phyloP scores from a whole-genome alignment of 2,113 vertebrate genomes.

The Tympanuchus pallidicinctus region DNA sequence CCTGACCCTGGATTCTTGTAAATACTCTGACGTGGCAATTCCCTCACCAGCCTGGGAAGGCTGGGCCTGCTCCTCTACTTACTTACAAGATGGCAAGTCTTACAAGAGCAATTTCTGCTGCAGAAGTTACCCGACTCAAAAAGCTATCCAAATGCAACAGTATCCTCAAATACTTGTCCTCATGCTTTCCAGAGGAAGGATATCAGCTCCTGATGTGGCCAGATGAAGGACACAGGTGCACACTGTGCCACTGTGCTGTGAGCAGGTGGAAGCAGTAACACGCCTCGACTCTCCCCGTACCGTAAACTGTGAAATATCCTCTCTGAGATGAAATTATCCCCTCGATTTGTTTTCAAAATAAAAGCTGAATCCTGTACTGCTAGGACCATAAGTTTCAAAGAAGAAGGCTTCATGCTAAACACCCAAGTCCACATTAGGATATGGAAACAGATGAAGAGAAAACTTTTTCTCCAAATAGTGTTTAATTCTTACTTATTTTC shows the following conservation, averaged over 20 bases:
- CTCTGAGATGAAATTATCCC: conserved; percentile 10
- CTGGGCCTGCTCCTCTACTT: neutral
- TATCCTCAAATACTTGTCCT: neutral
- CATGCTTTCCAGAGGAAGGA: neutral
- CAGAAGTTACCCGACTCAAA: neutral
- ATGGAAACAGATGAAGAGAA: neutral
- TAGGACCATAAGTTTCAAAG: neutral
- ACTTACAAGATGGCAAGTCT: neutral
- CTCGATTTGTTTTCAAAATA: conserved; percentile 22
- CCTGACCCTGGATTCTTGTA: neutral
- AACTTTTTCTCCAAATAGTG: neutral
- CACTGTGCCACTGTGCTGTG: neutral
- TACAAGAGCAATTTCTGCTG: neutral
- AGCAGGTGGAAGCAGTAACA: neutral
- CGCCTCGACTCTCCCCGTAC: neutral
- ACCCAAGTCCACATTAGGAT: neutral
- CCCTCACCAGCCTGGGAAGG: fast-evolving
- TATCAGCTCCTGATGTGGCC: neutral
- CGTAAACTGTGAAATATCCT: neutral
- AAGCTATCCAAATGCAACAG: neutral
- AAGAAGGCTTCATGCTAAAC: neutral
- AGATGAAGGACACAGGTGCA: neutral
- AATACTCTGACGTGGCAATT: neutral
- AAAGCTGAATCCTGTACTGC: conserved; percentile 7
- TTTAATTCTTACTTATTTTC: neutral